A percentile compares a stretch with the other conserved stretches of the same genome.
Conservation (phyloP, 2,888 invertebrate genomes). For the Ophion slaviceki region DNA sequence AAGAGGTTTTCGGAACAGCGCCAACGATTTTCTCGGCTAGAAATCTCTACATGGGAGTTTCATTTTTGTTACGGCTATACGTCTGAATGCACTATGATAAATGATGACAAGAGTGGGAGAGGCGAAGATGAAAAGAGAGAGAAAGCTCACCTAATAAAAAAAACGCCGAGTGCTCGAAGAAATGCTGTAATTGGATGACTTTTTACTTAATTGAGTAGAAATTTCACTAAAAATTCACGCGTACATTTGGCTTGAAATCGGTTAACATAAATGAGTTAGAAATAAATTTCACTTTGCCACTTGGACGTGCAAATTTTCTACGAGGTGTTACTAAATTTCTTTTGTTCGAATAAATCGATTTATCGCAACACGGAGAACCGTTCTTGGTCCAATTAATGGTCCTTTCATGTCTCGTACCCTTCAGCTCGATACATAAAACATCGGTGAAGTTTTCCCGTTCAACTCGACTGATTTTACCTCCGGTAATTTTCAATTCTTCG, state of each 20-base stretch:
- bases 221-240: too few relatives aligned
- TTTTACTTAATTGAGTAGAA: too few relatives aligned
- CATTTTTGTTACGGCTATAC: too few relatives aligned
- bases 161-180: too few relatives aligned
- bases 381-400: conserved; percentile 36
- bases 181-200: too few relatives aligned
- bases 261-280: neutral
- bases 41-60: too few relatives aligned
- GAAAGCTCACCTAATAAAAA: too few relatives aligned
- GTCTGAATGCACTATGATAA: too few relatives aligned
- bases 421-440: conserved; percentile 20
- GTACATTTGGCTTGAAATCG: neutral
- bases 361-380: neutral
- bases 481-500: conserved; percentile 55
- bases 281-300: neutral
- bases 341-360: neutral
- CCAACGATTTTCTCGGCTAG: too few relatives aligned
- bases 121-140: too few relatives aligned
- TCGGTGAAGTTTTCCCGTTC: conserved; percentile 6
- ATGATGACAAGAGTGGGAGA: too few relatives aligned
- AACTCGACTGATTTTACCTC: conserved; percentile 22
- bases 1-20: too few relatives aligned
- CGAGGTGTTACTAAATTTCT: neutral
- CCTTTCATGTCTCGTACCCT: conserved; percentile 19
- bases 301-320: conserved; percentile 5